A percentile compares a stretch with the other conserved stretches of the same genome.
Evolutionary conservation across 2,888 invertebrate species (phyloP).

Genomic region (Schizotus pectinicornis): DNA sequence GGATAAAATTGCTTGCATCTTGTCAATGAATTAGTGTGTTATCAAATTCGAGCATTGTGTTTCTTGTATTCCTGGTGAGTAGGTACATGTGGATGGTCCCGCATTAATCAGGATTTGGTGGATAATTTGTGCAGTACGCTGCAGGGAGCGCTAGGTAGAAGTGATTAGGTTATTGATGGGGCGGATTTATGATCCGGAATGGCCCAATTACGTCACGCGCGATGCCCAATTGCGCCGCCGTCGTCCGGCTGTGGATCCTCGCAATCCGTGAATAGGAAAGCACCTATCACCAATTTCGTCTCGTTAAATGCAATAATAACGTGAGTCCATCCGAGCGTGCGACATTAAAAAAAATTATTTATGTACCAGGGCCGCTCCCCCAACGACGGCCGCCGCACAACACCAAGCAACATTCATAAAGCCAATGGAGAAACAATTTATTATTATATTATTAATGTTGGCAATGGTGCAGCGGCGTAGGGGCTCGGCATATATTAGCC

Average conservation of each 20-base stretch:
- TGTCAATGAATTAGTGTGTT: too few species aligned
- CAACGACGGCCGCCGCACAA: constrained; percentile 4
- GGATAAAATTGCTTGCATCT: too few species aligned
- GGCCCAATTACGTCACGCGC: neutral
- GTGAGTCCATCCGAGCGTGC: constrained; percentile 47
- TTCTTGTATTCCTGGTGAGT: neutral
- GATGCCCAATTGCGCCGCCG: neutral
- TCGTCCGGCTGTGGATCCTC: neutral
- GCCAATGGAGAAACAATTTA: constrained; percentile 21
- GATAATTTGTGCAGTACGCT: constrained; percentile 1
- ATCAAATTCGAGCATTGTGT: neutral
- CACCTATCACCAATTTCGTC: constrained; percentile 1
- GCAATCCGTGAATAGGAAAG: neutral
- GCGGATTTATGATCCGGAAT: constrained; percentile 5
- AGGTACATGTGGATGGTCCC: too few species aligned
- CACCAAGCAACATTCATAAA: constrained; percentile 19
- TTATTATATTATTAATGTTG: constrained; percentile 29
- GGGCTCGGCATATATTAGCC: constrained; percentile 42
- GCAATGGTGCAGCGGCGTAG: constrained; percentile 29
- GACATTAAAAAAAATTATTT: constrained; percentile 50
- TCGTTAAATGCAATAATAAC: constrained; percentile 14
- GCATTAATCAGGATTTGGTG: constrained; percentile 1
- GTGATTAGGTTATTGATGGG: neutral
- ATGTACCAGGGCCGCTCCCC: constrained; percentile 46
- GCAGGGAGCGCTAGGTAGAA: neutral